Evolutionary conservation across 2,888 invertebrate species (phyloP).

Genomic region (Anodontia alba): DNA sequence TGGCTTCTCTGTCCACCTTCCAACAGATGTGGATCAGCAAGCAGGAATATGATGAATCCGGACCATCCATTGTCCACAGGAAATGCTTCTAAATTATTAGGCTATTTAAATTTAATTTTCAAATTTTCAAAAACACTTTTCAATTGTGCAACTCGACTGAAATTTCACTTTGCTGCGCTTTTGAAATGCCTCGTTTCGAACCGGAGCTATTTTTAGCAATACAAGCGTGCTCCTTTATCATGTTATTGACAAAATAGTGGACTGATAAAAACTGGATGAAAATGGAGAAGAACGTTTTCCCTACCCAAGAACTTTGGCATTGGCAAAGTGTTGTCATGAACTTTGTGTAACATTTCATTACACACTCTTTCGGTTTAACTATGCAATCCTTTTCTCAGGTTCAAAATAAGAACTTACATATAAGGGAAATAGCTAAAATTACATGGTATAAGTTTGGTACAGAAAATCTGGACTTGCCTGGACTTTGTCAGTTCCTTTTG

Average conservation of each 20-base stretch:
- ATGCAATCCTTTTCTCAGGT: background rate
- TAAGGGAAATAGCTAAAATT: background rate
- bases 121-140: constrained; percentile 6
- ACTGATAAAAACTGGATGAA: constrained; percentile 8
- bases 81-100: constrained; percentile 18
- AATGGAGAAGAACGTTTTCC: background rate
- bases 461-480: no score
- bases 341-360: background rate
- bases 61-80: constrained; percentile 18
- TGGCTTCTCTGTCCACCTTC: constrained; percentile 17
- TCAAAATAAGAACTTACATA: background rate
- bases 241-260: constrained; percentile 17
- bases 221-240: constrained; percentile 29
- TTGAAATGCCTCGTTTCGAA: constrained; percentile 45
- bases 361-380: background rate
- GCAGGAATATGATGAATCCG: constrained; percentile 14
- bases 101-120: constrained; percentile 11
- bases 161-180: constrained; percentile 46
- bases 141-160: background rate
- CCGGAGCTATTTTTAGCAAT: constrained; percentile 26
- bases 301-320: constrained; percentile 15
- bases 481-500: no score
- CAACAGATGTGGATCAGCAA: constrained; percentile 21
- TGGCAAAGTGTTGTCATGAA: constrained; percentile 12
- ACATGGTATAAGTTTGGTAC: background rate